Base-by-base conservation (phyloP, 2,797 vertebrate genomes). In the Tadarida brasiliensis region DNA sequence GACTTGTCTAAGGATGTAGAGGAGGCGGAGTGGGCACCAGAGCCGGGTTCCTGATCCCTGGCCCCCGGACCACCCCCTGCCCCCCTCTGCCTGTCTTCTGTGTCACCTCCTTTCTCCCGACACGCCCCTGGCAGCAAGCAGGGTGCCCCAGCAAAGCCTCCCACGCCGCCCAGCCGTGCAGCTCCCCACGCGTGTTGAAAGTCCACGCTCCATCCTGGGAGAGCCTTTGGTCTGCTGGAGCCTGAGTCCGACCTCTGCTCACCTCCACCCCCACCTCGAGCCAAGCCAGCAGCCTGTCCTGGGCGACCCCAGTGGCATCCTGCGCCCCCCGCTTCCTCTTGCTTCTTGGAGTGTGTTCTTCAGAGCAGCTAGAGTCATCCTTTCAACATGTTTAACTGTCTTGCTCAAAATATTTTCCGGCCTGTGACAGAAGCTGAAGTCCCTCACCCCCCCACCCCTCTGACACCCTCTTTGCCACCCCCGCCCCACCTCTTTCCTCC, bases 371-470 rank as follows among this genome's bases (percentile, higher is more conserved):
- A 17, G 44, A 22, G 11, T 68, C 33, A 65, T 49, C 33, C n/a
- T 91, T 90, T 65, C 44, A 70, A 47, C 68, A 56, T 10, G 54
- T 20, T 47, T 59, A 44, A 20, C 22, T 17, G 17, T 80, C 33
- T 70, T 89, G 11, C 35, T 94, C 57, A 78, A 85, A 91, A 78
- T 16, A 4, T n/a, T 87, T 86, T 28, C 14, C 16, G 9, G 30
- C 54, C 78, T 28, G 11, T 12, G 24, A 19, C 59, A 84, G 65
- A 92, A 59, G 33, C 63, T 24, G 22, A 59, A 57, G n/a, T 20
- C 80, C 12, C 74, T 57, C 47, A 16, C 24, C 11, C 20, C 54
- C 9, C 20, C n/a, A 12, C 1, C 19, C n/a, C 39, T 65, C 22
- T 5, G 17, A 59, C 57, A n/a, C 59, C 14, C 59, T 71, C 78